Percentiles rank a stretch among this genome's conserved stretches.
These are phyloP conservation scores for Calyptomena viridis DNA, from an alignment of 2,113 vertebrate genomes.

Conservation along the genomic window DNA sequence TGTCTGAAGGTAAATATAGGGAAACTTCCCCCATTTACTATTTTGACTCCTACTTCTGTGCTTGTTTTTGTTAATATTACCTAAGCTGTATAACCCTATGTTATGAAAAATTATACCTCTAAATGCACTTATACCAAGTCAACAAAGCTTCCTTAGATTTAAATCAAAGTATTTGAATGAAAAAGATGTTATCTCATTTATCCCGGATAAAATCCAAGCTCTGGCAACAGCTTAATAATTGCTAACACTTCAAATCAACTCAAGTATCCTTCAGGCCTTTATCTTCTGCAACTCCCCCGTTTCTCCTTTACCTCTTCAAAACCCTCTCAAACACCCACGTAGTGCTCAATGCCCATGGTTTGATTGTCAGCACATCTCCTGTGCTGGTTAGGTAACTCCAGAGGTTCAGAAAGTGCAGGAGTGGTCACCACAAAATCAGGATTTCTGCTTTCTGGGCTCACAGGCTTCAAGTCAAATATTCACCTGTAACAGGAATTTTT, in stretches of 20 bases:
- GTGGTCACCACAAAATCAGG: background rate
- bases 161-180: background rate
- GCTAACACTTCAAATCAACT: background rate
- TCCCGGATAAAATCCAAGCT: background rate
- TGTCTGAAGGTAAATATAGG: background rate
- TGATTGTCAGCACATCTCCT: background rate
- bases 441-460: no score
- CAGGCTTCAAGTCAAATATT: background rate
- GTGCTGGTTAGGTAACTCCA: background rate
- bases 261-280: background rate
- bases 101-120: background rate
- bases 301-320: background rate
- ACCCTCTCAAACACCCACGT: background rate
- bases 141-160: background rate
- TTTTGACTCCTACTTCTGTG: background rate
- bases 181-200: background rate
- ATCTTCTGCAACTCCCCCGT: fast-evolving
- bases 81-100: background rate
- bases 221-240: background rate
- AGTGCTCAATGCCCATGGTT: background rate
- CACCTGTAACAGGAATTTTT: background rate
- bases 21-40: background rate
- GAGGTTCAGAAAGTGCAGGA: background rate
- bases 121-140: background rate
- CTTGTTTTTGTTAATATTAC: background rate